These are phyloP conservation scores for Camponotus floridanus DNA, from an alignment of 1,140 invertebrate species.

Conservation along the genomic window DNA sequence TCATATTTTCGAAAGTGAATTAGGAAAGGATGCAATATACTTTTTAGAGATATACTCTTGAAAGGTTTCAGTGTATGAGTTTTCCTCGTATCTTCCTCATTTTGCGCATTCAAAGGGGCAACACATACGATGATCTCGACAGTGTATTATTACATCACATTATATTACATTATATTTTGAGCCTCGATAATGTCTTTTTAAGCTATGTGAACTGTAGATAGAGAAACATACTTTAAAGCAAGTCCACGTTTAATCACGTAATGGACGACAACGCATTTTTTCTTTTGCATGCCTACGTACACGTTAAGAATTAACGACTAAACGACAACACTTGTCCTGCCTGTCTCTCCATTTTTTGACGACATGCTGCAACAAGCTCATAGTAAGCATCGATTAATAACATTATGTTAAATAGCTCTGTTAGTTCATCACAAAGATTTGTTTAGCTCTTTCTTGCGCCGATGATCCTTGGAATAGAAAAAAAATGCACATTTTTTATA, in stretches of 20 bases:
- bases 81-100: conserved; percentile 28
- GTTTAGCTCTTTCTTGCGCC: not conserved
- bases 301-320: conserved; percentile 84
- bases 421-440: conserved; percentile 46
- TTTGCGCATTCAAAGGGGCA: conserved; percentile 36
- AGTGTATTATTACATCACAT: conserved; percentile 55
- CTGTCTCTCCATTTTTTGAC: conserved; percentile 71
- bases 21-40: too few relatives aligned
- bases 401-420: conserved; percentile 63
- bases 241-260: conserved; percentile 80
- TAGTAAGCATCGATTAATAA: conserved; percentile 77
- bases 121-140: conserved; percentile 52
- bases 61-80: not conserved
- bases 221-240: conserved; percentile 76
- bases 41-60: too few relatives aligned
- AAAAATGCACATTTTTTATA: not conserved
- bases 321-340: conserved; percentile 77
- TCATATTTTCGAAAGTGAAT: too few relatives aligned
- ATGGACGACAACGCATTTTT: conserved; percentile 80
- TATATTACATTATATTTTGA: conserved; percentile 67
- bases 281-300: conserved; percentile 77
- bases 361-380: conserved; percentile 76
- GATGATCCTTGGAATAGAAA: conserved; percentile 1
- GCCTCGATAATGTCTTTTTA: conserved; percentile 67
- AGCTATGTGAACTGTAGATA: conserved; percentile 75